Evolutionary conservation across 2,888 invertebrate species (phyloP).

Genomic region (Sarcophaga variegata): DNA sequence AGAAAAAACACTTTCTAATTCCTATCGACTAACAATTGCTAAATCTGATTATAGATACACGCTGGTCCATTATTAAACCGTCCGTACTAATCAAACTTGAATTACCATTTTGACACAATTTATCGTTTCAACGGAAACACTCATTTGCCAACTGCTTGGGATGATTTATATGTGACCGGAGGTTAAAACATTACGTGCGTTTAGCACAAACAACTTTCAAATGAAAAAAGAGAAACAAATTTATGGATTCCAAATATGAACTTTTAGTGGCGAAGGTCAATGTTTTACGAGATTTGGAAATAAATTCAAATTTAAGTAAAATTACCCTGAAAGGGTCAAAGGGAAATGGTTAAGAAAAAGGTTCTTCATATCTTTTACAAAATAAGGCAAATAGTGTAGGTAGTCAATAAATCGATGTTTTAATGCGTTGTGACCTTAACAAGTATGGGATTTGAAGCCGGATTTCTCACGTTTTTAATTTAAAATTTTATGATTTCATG

Average conservation of each 20-base stretch:
- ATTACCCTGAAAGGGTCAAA: too few species aligned
- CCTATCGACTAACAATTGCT: too few species aligned
- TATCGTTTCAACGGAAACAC: conserved; percentile 23
- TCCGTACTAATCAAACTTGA: not conserved
- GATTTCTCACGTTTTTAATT: too few species aligned
- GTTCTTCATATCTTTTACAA: too few species aligned
- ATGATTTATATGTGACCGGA: conserved; percentile 24
- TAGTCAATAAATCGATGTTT: too few species aligned
- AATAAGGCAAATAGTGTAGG: too few species aligned
- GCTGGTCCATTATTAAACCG: not conserved
- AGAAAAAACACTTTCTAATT: not conserved
- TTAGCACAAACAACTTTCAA: not conserved
- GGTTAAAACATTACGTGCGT: conserved; percentile 25
- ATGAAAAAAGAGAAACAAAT: not conserved
- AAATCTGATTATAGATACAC: not conserved
- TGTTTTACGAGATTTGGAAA: not conserved
- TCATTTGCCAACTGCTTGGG: not conserved
- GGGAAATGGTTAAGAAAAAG: too few species aligned
- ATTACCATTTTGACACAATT: conserved; percentile 14
- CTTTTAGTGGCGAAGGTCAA: conserved; percentile 39
- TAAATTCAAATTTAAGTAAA: not conserved
- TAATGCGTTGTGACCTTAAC: too few species aligned
- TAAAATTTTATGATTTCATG: too few species aligned
- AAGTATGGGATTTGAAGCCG: too few species aligned
- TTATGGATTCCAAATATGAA: not conserved